Base-by-base conservation (phyloP, 2,113 vertebrate species). In the Willisornis vidua region DNA sequence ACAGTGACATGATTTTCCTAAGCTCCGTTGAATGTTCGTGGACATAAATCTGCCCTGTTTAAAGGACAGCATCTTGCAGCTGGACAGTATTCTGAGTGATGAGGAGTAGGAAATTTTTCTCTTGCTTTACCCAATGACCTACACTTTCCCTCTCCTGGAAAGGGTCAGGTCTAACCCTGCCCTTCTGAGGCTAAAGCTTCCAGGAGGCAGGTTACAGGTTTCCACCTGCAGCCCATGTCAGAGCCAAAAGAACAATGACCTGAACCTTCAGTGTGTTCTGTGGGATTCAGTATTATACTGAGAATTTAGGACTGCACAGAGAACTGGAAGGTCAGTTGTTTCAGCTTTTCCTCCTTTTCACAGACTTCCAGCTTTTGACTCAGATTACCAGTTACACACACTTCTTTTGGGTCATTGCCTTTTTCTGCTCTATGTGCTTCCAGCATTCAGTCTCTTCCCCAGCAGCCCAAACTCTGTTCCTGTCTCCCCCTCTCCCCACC, bases 341-440 rank as follows among this genome's bases (percentile, higher is more conserved):
- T 85, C 67, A 87, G 82, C 67, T 85, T 71, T 96, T 87, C 77
- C 63, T 94, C 75, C 54, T 88, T 63, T 89, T 61, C 55, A 59
- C 49, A 48, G 15, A 54, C 85, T 87, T 86, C 61, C 55, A 84
- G 78, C 48, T 96, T 87, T 94, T 65, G 70, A 65, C 84, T 51
- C 35, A 68, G 68, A 75, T 75, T 90, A 92, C 93, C 91, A 93
- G 86, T 85, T 94, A 94, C 41, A 41, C 89, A 65, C 95, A 52
- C 52, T 96, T 97, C 59, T 95, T 93, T 85, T 82, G 68, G 86
- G 66, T 94, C 95, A 80, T 84, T 97, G 94, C 61, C 90, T 96
- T 89, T 52, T 90, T 83, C 78, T 9, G 7, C 85, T 84, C 76
- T 6, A 4, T 92, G 82, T 93, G 84, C 92, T 89, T 96, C 89